phyloP scores from a whole-genome alignment of 2,113 vertebrate species.

The Scomber japonicus region DNA sequence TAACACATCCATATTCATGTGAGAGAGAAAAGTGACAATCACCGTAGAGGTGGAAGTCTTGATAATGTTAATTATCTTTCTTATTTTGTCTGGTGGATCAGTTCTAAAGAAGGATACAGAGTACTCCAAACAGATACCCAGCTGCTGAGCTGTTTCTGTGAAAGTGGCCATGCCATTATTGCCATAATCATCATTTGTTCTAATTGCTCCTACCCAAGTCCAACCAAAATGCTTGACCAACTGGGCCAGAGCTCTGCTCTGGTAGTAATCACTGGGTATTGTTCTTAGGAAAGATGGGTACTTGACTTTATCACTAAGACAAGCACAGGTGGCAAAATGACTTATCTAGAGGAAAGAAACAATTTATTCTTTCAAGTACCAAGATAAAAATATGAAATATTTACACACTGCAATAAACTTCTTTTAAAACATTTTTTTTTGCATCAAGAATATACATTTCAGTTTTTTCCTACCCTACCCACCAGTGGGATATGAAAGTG shows the following conservation, averaged over 20 bases:
- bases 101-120: conserved; percentile 78
- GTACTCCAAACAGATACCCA: conserved; percentile 77
- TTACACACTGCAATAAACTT: too few relatives aligned
- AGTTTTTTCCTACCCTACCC: conserved; percentile 22
- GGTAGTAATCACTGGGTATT: conserved; percentile 80
- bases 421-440: too few relatives aligned
- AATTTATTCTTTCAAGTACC: too few relatives aligned
- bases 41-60: conserved; percentile 79
- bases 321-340: conserved; percentile 81
- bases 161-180: conserved; percentile 79
- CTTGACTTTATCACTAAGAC: conserved; percentile 79
- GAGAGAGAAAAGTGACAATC: conserved; percentile 77
- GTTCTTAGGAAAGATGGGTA: conserved; percentile 79
- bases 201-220: conserved; percentile 80
- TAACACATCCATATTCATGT: conserved; percentile 72
- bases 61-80: conserved; percentile 73
- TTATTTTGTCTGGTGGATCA: conserved; percentile 69
- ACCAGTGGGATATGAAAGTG: conserved; percentile 81
- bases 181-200: conserved; percentile 80
- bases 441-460: too few relatives aligned
- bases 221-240: conserved; percentile 79
- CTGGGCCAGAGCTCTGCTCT: conserved; percentile 76
- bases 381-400: background rate
- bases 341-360: conserved; percentile 69
- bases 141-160: conserved; percentile 62